Percentiles rank a stretch among this genome's conserved stretches.
Evolutionary conservation across 2,888 invertebrate species (phyloP).

Genomic region (Perdita meconis): DNA sequence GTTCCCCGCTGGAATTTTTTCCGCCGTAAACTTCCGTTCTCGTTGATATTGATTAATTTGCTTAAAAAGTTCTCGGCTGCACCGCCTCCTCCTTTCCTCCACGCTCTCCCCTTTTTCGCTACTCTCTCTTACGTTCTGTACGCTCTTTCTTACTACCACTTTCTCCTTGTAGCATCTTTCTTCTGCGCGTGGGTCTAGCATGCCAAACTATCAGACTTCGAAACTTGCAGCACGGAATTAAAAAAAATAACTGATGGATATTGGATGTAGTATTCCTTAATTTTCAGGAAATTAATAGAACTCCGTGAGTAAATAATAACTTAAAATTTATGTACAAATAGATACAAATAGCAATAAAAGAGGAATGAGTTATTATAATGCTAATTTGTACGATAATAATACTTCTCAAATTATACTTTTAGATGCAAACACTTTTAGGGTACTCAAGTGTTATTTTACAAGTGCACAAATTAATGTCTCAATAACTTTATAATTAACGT

Average conservation of each 20-base stretch:
- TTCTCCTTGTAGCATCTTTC: slow-evolving; percentile 46
- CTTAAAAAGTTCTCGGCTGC: slow-evolving; percentile 78
- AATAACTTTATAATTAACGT: too few relatives aligned
- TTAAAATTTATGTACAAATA: too few relatives aligned
- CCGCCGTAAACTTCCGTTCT: slow-evolving; percentile 76
- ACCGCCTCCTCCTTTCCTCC: slow-evolving; percentile 53
- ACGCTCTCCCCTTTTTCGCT: slow-evolving; percentile 44
- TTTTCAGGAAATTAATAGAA: too few relatives aligned
- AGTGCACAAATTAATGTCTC: too few relatives aligned
- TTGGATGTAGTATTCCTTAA: background rate
- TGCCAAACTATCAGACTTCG: slow-evolving; percentile 4
- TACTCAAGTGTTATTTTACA: too few relatives aligned
- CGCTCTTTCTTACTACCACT: slow-evolving; percentile 31
- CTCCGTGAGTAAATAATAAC: too few relatives aligned
- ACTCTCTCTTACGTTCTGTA: slow-evolving; percentile 7
- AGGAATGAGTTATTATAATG: too few relatives aligned
- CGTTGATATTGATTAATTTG: slow-evolving; percentile 81
- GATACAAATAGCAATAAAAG: too few relatives aligned
- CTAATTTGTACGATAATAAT: too few relatives aligned
- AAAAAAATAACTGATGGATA: background rate
- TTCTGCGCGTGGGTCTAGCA: slow-evolving; percentile 8
- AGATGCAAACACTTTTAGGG: too few relatives aligned
- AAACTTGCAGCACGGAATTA: slow-evolving; percentile 6
- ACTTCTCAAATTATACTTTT: too few relatives aligned
- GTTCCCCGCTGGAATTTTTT: slow-evolving; percentile 58